Base-by-base conservation (phyloP, 1,140 invertebrate genomes). In the Drosophila lowei region DNA sequence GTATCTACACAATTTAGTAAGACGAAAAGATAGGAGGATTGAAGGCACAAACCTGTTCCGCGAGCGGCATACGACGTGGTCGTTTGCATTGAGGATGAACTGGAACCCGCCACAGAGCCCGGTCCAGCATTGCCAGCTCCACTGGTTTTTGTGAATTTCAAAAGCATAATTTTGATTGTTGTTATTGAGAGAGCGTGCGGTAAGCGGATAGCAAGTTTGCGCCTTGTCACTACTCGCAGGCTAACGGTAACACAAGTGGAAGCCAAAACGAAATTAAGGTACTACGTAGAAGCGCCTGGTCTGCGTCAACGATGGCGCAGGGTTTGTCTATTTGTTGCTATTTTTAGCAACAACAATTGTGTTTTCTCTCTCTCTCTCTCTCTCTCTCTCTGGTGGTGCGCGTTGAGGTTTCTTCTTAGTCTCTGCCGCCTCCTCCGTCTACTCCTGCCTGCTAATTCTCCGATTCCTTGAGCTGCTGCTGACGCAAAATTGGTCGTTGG, bases 41-140 rank as follows among this genome's bases (percentile, higher is more conserved):
- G 58, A 30, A 15, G 25, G 41, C 56, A 89, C 83, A 76, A 86
- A 86, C 83, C 83, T 86, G 83, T 86, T 86, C 83, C 84, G 58
- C 83, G 83, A 38, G 66, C 75, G 46, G 72, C 84, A 41, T 83
- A 88, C 50, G 78, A 66, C 65, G 83, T 89, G n/a, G 78, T 88
- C 42, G 77, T 52, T 55, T 76, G 80, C 46, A 79, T 85, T 21
- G 80, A 79, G 66, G 80, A 48, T 55, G 74, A 73, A 64, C 74
- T 83, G 71, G 83, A 49, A 63, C 71, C 83, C 43, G 83, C 56
- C 52, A 54, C 72, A 18, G 58, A 44, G 64, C 43, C 25, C 41
- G 52, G 66, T 25, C 49, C 57, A 50, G 42, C 46, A 62, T 38
- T 58, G 78, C 75, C 84, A 73, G 79, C 74, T 78, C 75, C 83